Conservation (phyloP, 2,113 vertebrate species). For the Saccopteryx bilineata region DNA sequence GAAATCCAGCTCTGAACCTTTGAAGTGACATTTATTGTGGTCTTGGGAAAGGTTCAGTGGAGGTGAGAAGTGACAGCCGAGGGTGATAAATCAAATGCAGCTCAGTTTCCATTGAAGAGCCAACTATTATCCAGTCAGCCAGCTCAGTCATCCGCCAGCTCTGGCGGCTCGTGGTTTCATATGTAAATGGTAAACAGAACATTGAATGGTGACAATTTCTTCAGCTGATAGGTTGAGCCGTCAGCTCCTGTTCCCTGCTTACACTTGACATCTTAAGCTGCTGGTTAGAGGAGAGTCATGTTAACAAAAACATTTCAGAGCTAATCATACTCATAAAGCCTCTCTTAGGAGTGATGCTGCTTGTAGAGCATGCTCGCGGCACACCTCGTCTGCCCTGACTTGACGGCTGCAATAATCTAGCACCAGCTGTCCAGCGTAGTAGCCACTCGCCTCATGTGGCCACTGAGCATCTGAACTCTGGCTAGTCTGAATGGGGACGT, state of each 20-base stretch:
- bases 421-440: rapidly evolving
- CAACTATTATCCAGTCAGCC: neutral
- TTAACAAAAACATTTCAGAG: constrained; percentile 54
- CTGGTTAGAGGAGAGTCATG: neutral
- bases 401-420: neutral
- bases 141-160: neutral
- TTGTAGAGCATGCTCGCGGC: neutral
- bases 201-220: neutral
- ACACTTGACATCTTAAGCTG: constrained; percentile 52
- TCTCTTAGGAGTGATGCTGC: neutral
- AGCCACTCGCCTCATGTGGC: neutral
- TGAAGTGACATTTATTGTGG: constrained; percentile 57
- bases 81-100: constrained; percentile 20
- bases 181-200: constrained; percentile 28
- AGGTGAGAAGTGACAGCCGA: constrained; percentile 66
- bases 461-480: neutral
- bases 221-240: neutral
- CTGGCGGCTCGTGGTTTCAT: neutral
- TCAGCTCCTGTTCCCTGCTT: constrained; percentile 46
- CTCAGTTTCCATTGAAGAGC: constrained; percentile 54
- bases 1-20: constrained; percentile 59
- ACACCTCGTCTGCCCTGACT: neutral
- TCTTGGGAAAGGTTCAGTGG: constrained; percentile 39
- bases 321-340: constrained; percentile 7
- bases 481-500: neutral